A percentile compares a stretch with the other conserved stretches of the same genome.
phyloP scores from a whole-genome alignment of 2,888 invertebrate genomes.

The Nephrotoma appendiculata region DNA sequence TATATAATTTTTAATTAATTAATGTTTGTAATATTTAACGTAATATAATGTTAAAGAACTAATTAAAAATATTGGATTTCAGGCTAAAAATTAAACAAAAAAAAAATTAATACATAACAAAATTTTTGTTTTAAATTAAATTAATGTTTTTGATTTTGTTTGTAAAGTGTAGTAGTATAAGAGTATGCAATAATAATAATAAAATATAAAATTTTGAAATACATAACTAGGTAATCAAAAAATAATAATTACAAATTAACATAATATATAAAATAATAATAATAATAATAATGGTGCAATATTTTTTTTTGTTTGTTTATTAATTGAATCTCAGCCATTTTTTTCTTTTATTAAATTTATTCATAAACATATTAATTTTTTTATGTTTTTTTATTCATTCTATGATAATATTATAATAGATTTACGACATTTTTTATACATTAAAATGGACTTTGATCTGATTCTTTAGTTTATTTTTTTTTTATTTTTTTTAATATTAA shows the following conservation, averaged over 20 bases:
- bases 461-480: neutral
- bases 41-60: neutral
- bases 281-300: neutral
- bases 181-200: neutral
- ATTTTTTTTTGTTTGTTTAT: neutral
- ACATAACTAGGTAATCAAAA: neutral
- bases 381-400: neutral
- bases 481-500: neutral
- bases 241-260: conserved; percentile 2
- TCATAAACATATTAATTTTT: neutral
- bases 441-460: conserved; percentile 1
- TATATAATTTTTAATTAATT: neutral
- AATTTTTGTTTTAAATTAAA: neutral
- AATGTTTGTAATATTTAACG: neutral
- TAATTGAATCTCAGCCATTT: conserved; percentile 3
- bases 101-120: neutral
- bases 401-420: conserved; percentile 2
- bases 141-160: neutral
- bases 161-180: neutral
- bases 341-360: neutral
- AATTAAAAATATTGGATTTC: neutral
- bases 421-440: conserved; percentile 4
- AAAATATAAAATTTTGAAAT: neutral
- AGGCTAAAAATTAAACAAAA: neutral
- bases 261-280: neutral